Percentiles rank a stretch among this genome's conserved stretches.
Conservation (phyloP, 2,113 vertebrate genomes). For the Drymodes brunneopygia region DNA sequence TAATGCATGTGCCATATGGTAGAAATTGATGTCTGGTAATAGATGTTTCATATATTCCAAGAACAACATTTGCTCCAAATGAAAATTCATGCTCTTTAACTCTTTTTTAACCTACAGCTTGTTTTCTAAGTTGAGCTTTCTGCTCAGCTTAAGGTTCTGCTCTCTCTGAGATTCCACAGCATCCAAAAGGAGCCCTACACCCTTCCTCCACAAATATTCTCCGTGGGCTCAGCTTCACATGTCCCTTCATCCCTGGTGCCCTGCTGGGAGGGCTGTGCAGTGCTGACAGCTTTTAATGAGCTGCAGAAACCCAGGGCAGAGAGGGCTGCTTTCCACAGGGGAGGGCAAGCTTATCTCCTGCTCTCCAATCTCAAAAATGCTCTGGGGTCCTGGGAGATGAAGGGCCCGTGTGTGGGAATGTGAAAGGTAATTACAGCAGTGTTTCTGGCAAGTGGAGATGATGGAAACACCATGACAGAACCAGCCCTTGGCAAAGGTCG, state of each 20-base stretch:
- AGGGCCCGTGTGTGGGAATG: neutral
- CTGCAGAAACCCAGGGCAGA: conserved; percentile 35
- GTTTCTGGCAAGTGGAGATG: neutral
- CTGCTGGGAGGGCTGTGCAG: neutral
- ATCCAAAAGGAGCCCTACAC: accelerated
- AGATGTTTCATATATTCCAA: conserved; percentile 45
- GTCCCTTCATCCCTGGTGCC: neutral
- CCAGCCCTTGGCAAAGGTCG: neutral
- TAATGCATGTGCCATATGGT: conserved; percentile 26
- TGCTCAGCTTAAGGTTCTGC: neutral
- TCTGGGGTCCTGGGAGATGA: neutral
- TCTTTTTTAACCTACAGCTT: neutral
- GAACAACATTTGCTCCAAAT: conserved; percentile 7
- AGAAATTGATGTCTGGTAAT: conserved; percentile 37
- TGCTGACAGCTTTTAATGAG: conserved; percentile 52
- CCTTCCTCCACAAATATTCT: neutral
- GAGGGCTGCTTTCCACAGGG: neutral
- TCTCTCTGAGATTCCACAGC: neutral
- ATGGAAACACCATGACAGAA: neutral
- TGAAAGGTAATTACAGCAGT: neutral
- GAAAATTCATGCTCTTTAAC: conserved; percentile 26
- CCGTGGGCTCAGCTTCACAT: neutral
- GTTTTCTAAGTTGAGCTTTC: neutral
- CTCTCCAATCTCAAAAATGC: conserved; percentile 15
- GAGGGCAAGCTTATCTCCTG: conserved; percentile 17